Evolutionary conservation across 2,113 vertebrate genomes (phyloP), one percentile per base, ranked within the genome.

Genomic region (Cariama cristata): DNA sequence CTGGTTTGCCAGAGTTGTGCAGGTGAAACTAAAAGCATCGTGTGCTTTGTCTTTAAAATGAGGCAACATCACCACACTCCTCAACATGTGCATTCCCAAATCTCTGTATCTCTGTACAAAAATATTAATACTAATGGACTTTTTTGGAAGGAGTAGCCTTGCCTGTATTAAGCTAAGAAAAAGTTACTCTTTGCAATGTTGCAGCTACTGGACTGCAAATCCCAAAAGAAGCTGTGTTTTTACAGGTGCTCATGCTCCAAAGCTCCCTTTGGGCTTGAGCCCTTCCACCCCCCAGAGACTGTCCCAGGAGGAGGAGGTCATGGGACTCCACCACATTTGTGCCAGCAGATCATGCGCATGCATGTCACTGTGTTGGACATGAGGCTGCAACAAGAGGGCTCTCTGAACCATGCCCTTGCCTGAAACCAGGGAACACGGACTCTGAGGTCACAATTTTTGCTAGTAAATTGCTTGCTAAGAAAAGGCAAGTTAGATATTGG

Each of bases 71-170:
- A 73, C 59, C 33, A 50, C 35, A 42, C 2, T 35, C 28, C 20
- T 84, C 86, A 73, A 4, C 24, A 16, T 14, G 8, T 55, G 19
- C 35, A 23, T 69, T 66, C 74, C 35, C 50, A 60, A 14, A 13
- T 85, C 40, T 81, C 17, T 88, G 16, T n/a, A 47, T 30, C 11
- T 50, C 40, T 58, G 23, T 38, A 35, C 3, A 79, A 77, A 85
- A 71, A 52, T n/a, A 66, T 6, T 9, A 20, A 14, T 42, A 23
- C 17, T 42, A 20, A 32, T 44, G 8, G 1, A 0, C 0, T 4
- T 6, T 81, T 75, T 45, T 71, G 3, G 38, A 85, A 75, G 40
- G 16, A 60, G 40, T 16, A 68, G 5, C 14, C 28, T 79, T 76
- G 21, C 17, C 28, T 44, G 0, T 52, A 8, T 93, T 66, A 90